phyloP scores from a whole-genome alignment of 2,797 vertebrate genomes.

The Sebastes itinus region DNA sequence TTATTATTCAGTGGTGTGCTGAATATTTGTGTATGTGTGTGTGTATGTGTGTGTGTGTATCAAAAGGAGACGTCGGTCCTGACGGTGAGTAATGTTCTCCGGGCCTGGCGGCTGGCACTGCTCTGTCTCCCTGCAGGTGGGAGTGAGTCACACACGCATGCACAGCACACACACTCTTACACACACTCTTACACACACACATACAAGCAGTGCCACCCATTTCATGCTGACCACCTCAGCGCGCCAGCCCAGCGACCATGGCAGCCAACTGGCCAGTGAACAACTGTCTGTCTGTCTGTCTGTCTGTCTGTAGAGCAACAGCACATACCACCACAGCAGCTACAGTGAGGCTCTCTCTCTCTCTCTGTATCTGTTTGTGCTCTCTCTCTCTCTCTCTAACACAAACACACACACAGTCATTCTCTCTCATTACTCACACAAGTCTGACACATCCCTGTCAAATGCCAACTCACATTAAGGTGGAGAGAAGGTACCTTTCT shows the following conservation, averaged over 20 bases:
- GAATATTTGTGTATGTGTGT: constrained; percentile 29
- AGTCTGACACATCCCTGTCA: constrained; percentile 74
- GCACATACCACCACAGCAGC: constrained; percentile 63
- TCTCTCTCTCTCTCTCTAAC: neutral
- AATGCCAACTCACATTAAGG: constrained; percentile 71
- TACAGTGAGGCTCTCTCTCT: constrained; percentile 10
- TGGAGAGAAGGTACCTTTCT: constrained; percentile 56
- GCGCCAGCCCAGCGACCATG: constrained; percentile 60
- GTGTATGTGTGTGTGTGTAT: constrained; percentile 23
- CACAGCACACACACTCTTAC: neutral
- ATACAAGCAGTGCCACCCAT: constrained; percentile 42
- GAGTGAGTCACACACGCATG: constrained; percentile 73
- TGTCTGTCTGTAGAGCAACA: constrained; percentile 51
- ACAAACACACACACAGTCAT: constrained; percentile 48
- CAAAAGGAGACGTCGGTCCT: constrained; percentile 67
- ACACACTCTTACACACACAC: neutral
- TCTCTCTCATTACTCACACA: constrained; percentile 72
- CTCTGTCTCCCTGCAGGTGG: constrained; percentile 78
- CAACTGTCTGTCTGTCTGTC: constrained; percentile 64
- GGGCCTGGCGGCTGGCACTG: constrained; percentile 76
- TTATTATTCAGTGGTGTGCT: constrained; percentile 68
- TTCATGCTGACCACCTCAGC: constrained; percentile 68
- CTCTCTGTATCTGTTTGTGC: neutral
- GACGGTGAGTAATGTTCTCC: constrained; percentile 82
- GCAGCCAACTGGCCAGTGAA: constrained; percentile 73